Conservation (phyloP, 30 jellyfish, hydroid and myxozoan species). For the Clytia hemisphaerica region DNA sequence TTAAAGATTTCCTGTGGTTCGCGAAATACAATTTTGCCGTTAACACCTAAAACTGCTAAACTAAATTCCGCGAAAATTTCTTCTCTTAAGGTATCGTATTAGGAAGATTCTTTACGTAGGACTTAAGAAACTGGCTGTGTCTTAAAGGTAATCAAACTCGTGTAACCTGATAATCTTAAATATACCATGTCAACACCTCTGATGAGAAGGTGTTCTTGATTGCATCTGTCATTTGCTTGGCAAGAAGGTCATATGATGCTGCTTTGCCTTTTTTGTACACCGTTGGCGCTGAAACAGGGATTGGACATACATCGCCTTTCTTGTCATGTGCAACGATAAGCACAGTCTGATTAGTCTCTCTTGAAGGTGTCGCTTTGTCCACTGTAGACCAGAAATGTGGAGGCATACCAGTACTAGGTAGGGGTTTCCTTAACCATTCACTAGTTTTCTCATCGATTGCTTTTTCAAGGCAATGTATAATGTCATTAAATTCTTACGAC, state of each 20-base stretch:
- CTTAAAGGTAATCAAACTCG: too few relatives aligned
- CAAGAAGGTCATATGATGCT: constrained; percentile 43
- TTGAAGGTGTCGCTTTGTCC: constrained; percentile 34
- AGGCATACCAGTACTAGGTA: constrained; percentile 38
- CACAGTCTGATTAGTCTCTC: constrained; percentile 31
- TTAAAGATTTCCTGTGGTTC: too few relatives aligned
- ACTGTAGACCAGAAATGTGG: constrained; percentile 40
- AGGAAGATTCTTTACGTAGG: too few relatives aligned
- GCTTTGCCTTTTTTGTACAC: constrained; percentile 15
- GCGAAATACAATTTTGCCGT: too few relatives aligned
- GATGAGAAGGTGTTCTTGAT: constrained; percentile 26
- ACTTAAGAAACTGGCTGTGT: too few relatives aligned
- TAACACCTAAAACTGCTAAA: too few relatives aligned
- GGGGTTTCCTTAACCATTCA: constrained; percentile 7
- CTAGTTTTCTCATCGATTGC: constrained; percentile 5
- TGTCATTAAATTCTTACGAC: constrained; percentile 41
- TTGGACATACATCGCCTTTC: constrained; percentile 23
- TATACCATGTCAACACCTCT: constrained; percentile 27
- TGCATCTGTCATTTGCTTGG: constrained; percentile 11
- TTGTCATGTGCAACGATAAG: constrained; percentile 28
- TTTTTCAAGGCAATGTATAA: constrained; percentile 23
- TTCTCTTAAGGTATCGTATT: too few relatives aligned
- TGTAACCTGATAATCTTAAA: too few relatives aligned
- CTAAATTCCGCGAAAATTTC: too few relatives aligned
- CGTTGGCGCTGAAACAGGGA: constrained; percentile 39